Conservation (phyloP, 2,797 vertebrate species). For the Glyptemys insculpta region DNA sequence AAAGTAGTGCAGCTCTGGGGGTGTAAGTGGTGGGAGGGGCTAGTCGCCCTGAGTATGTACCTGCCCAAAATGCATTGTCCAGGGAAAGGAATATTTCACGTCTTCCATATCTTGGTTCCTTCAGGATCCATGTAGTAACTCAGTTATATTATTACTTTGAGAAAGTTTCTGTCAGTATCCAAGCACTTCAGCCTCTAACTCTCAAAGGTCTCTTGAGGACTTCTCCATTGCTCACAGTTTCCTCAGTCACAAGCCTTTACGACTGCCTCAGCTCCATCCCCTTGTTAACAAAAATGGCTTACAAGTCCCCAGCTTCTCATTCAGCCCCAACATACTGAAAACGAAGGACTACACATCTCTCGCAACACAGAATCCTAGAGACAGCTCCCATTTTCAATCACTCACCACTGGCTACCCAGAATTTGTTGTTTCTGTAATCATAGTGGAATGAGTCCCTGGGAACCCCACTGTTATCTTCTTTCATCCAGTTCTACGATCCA, state of each 20-base stretch:
- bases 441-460: neutral
- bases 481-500: conserved; percentile 7
- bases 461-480: neutral
- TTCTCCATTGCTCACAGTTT: neutral
- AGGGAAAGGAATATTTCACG: neutral
- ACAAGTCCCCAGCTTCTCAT: neutral
- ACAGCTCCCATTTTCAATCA: neutral
- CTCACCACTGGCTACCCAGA: neutral
- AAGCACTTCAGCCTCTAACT: neutral
- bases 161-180: neutral
- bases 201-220: neutral
- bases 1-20: neutral
- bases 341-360: neutral
- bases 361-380: neutral
- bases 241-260: neutral
- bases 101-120: neutral
- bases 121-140: neutral
- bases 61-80: neutral
- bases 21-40: neutral
- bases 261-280: neutral
- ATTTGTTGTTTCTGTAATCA: neutral
- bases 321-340: neutral
- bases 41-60: neutral
- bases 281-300: neutral
- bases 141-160: neutral